These are phyloP conservation scores for Thereva nobilitata DNA, from an alignment of 2,888 invertebrate species.

Conservation along the genomic window DNA sequence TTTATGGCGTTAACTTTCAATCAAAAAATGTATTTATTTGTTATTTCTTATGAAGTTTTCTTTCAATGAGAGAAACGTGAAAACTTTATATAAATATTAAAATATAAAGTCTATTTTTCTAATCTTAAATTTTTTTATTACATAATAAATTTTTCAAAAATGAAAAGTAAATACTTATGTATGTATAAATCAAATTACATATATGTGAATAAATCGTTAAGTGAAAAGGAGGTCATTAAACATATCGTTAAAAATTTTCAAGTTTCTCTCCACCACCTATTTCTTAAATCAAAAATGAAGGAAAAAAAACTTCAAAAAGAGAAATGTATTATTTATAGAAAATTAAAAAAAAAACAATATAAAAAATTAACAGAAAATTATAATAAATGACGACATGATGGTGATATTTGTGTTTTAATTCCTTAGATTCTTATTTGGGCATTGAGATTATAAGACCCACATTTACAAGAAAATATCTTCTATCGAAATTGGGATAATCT, in stretches of 20 bases:
- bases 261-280: constrained; percentile 31
- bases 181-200: too few species aligned
- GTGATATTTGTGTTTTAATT: too few species aligned
- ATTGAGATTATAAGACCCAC: too few species aligned
- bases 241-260: constrained; percentile 33
- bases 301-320: constrained; percentile 2
- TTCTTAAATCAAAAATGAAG: constrained; percentile 4
- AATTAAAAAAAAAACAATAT: constrained; percentile 11
- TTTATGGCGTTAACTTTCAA: neutral
- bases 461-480: too few species aligned
- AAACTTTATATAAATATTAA: constrained; percentile 23
- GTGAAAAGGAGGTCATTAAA: constrained; percentile 16
- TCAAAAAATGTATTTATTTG: constrained; percentile 8
- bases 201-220: too few species aligned
- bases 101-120: constrained; percentile 33
- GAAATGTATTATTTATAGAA: constrained; percentile 7
- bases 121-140: constrained; percentile 32
- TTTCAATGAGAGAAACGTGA: constrained; percentile 23
- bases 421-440: too few species aligned
- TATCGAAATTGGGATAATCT: too few species aligned
- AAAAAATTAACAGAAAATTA: too few species aligned
- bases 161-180: neutral
- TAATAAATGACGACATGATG: too few species aligned
- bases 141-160: neutral
- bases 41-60: neutral